A percentile compares a stretch with the other conserved stretches of the same genome.
Evolutionary conservation across 1,140 invertebrate species (phyloP).

Genomic region (Vanessa atalanta): DNA sequence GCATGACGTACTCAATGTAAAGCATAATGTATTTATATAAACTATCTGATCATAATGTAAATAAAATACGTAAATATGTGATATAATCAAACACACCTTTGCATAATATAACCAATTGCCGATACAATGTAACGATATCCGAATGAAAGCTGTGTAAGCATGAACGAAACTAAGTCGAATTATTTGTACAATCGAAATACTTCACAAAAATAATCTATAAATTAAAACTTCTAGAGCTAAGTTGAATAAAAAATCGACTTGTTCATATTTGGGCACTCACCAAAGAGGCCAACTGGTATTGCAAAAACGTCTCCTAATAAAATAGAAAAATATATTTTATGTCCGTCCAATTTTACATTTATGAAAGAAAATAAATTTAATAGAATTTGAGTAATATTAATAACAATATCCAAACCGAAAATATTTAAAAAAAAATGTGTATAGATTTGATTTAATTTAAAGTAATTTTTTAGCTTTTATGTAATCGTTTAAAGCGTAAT

Average conservation of each 20-base stretch:
- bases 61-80: not conserved
- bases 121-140: conserved; percentile 13
- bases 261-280: conserved; percentile 63
- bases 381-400: no score
- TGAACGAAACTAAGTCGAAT: conserved; percentile 37
- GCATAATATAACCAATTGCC: conserved; percentile 17
- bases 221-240: conserved; percentile 47
- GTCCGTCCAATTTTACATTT: conserved; percentile 27
- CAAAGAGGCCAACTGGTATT: conserved; percentile 77
- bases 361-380: not conserved
- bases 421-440: not conserved
- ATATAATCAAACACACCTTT: not conserved
- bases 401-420: no score
- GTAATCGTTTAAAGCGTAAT: no score
- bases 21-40: conserved; percentile 1
- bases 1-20: conserved; percentile 17
- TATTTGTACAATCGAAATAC: conserved; percentile 33
- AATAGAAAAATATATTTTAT: conserved; percentile 70
- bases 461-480: no score
- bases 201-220: conserved; percentile 40
- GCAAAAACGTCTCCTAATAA: conserved; percentile 77
- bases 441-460: not conserved
- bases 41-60: not conserved
- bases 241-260: conserved; percentile 32
- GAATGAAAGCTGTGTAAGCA: conserved; percentile 61